phyloP scores from a whole-genome alignment of 2,113 vertebrate species.

The Ranitomeya variabilis region DNA sequence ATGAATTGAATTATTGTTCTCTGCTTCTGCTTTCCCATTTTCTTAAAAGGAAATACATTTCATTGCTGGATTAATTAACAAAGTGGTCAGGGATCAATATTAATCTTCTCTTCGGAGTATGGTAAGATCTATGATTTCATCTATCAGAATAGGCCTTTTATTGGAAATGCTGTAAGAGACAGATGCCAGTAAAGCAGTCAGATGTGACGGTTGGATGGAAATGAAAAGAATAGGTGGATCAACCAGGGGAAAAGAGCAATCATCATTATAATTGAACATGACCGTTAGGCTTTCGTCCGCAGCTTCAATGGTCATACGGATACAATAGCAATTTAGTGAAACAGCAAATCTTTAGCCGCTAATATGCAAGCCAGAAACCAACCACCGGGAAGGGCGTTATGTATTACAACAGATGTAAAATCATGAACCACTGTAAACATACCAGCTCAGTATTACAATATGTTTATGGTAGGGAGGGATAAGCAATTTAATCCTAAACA shows the following conservation, averaged over 20 bases:
- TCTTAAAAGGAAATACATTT: conserved; percentile 40
- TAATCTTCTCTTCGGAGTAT: neutral
- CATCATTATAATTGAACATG: conserved; percentile 7
- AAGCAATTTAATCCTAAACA: too few relatives aligned
- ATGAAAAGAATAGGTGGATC: conserved; percentile 10
- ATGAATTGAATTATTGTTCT: neutral
- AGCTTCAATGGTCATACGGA: neutral
- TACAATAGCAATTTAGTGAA: conserved; percentile 10
- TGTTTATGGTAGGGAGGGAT: neutral
- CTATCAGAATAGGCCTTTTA: conserved; percentile 10
- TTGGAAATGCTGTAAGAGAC: conserved; percentile 30
- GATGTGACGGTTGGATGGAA: neutral
- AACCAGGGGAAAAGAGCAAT: conserved; percentile 23
- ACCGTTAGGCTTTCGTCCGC: neutral
- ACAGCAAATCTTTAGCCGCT: neutral
- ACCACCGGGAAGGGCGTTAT: neutral
- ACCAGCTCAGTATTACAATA: neutral
- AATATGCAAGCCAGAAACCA: neutral
- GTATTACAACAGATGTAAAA: neutral
- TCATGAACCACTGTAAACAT: neutral
- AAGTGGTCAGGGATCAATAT: neutral
- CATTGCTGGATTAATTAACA: conserved; percentile 49
- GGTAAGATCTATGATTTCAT: conserved; percentile 40
- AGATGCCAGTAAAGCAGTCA: conserved; percentile 10
- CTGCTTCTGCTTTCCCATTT: conserved; percentile 39